Percentiles rank a stretch among this genome's conserved stretches.
Evolutionary conservation across 2,797 vertebrate genomes (phyloP).

Genomic region (Valencia hispanica): DNA sequence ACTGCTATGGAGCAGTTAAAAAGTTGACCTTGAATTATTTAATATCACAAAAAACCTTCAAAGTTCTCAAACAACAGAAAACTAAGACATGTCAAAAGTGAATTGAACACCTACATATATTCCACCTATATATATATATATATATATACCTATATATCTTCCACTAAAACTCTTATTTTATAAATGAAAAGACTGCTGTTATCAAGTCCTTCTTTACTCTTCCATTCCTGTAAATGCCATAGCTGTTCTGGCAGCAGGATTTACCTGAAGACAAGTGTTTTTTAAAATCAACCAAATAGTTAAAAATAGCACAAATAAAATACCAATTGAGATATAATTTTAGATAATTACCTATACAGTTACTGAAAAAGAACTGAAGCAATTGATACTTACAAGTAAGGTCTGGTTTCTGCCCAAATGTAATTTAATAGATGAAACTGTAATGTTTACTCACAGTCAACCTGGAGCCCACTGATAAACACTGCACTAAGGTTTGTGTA

Average conservation of each 20-base stretch:
- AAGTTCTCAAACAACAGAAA: neutral
- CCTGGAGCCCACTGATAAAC: too few relatives aligned
- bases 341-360: neutral
- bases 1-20: neutral
- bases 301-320: neutral
- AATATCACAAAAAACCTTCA: too few relatives aligned
- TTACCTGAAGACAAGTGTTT: too few relatives aligned
- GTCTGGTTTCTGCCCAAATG: neutral
- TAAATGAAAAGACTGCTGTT: neutral
- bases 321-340: neutral
- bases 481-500: too few relatives aligned
- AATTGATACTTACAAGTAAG: neutral
- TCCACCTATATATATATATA: too few relatives aligned
- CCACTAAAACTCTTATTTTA: neutral
- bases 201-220: neutral
- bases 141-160: neutral
- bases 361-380: neutral
- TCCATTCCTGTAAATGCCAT: too few relatives aligned
- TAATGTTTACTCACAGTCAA: too few relatives aligned
- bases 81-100: too few relatives aligned
- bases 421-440: too few relatives aligned
- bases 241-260: too few relatives aligned
- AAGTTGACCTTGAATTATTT: neutral
- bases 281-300: neutral
- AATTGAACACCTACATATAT: neutral